Percentiles rank a stretch among this genome's conserved stretches.
Evolutionary conservation across 2,113 vertebrate genomes (phyloP).

Genomic region (Laticauda laticaudata): DNA sequence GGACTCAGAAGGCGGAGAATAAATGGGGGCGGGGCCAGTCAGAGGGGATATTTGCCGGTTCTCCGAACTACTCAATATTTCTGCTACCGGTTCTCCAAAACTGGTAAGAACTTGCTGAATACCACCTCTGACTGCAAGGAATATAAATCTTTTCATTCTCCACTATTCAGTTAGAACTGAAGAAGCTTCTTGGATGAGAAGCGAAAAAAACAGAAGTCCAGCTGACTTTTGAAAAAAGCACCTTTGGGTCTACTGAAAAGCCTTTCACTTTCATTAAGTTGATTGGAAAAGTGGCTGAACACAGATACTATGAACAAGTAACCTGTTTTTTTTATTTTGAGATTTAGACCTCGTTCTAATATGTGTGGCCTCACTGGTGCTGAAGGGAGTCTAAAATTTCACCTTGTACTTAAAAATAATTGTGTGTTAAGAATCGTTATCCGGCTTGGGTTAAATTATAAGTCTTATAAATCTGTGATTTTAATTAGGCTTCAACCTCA

Average conservation of each 20-base stretch:
- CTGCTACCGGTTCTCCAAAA: no score
- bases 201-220: no score
- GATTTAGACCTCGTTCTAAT: slow-evolving; percentile 80
- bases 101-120: no score
- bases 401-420: slow-evolving; percentile 92
- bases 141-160: no score
- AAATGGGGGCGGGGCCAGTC: no score
- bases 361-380: slow-evolving; percentile 79
- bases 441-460: slow-evolving; percentile 73
- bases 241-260: background rate
- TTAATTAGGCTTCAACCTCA: background rate
- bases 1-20: no score
- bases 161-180: no score
- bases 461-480: slow-evolving; percentile 58
- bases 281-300: slow-evolving; percentile 25
- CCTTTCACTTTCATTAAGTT: background rate
- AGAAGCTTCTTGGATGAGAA: no score
- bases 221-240: no score
- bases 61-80: no score
- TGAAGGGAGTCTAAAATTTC: slow-evolving; percentile 85
- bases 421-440: slow-evolving; percentile 84
- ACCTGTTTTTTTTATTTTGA: slow-evolving; percentile 57
- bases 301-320: slow-evolving; percentile 34
- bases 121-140: no score
- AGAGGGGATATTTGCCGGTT: no score